Conservation (phyloP, 2,888 invertebrate genomes). For the Ophonus ardosiacus region DNA sequence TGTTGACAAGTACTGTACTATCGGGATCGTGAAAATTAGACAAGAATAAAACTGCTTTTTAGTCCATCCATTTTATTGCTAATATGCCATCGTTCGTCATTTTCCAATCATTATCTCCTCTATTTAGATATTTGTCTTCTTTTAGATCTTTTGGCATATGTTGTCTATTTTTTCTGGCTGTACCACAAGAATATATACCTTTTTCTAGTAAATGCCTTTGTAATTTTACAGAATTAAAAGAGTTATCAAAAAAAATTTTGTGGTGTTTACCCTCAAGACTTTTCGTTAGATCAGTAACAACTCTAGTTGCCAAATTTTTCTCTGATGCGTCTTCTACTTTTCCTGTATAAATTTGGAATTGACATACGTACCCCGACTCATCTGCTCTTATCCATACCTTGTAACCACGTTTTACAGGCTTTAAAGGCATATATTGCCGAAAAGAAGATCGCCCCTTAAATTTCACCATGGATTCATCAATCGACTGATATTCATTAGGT, state of each 20-base stretch:
- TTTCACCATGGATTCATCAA: constrained; percentile 68
- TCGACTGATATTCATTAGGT: constrained; percentile 62
- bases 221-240: no score
- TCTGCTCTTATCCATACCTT: constrained; percentile 68
- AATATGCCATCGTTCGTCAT: neutral
- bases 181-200: neutral
- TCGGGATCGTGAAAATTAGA: constrained; percentile 6
- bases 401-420: constrained; percentile 68
- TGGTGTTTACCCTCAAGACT: no score
- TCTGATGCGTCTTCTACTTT: constrained; percentile 66
- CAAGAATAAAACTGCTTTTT: neutral
- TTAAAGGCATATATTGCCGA: constrained; percentile 67
- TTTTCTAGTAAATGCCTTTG: no score
- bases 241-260: no score
- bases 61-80: neutral
- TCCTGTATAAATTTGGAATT: constrained; percentile 69
- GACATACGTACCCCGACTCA: constrained; percentile 66
- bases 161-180: neutral
- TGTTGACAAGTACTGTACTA: no score
- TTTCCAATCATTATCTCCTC: neutral
- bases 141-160: neutral
- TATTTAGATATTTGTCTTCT: constrained; percentile 4
- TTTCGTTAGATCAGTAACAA: no score
- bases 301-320: no score
- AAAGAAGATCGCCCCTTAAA: constrained; percentile 67